phyloP scores from a whole-genome alignment of 2,888 invertebrate species.

The Trachelus iudaicus region DNA sequence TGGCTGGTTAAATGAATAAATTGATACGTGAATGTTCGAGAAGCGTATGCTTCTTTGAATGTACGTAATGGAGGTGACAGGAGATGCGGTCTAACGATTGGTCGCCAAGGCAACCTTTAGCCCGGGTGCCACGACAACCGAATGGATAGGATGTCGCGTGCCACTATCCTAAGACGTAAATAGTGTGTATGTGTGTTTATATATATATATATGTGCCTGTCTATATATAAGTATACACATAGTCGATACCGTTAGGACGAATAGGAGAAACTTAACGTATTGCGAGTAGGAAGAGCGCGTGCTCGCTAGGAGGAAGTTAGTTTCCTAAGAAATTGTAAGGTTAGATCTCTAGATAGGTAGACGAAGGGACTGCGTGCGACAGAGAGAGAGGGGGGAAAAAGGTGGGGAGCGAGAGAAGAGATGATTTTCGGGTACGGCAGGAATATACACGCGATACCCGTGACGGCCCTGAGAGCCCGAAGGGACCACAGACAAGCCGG shows the following conservation, averaged over 20 bases:
- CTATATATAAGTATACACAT: too few species aligned
- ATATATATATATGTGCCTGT: too few species aligned
- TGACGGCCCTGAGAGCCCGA: conserved; percentile 19
- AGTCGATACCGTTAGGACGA: too few species aligned
- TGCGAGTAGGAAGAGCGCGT: neutral
- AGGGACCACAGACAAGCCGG: conserved; percentile 11
- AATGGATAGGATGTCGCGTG: neutral
- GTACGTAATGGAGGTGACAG: neutral
- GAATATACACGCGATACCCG: conserved; percentile 32
- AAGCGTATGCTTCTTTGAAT: neutral
- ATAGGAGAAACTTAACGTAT: conserved; percentile 1
- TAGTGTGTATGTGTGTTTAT: too few species aligned
- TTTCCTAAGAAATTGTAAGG: conserved; percentile 8
- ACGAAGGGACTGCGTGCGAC: conserved; percentile 7
- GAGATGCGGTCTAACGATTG: neutral
- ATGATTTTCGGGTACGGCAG: conserved; percentile 10
- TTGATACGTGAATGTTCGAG: neutral
- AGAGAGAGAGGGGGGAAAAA: neutral
- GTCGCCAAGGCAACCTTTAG: neutral
- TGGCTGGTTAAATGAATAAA: neutral
- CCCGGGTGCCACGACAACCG: neutral
- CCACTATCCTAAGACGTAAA: neutral
- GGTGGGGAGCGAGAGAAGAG: conserved; percentile 4
- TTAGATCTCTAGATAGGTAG: neutral
- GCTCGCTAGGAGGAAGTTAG: conserved; percentile 12